Percentiles rank a stretch among this genome's conserved stretches.
These are phyloP conservation scores for Psilopogon haemacephalus DNA, from an alignment of 2,113 vertebrate species.

Conservation along the genomic window DNA sequence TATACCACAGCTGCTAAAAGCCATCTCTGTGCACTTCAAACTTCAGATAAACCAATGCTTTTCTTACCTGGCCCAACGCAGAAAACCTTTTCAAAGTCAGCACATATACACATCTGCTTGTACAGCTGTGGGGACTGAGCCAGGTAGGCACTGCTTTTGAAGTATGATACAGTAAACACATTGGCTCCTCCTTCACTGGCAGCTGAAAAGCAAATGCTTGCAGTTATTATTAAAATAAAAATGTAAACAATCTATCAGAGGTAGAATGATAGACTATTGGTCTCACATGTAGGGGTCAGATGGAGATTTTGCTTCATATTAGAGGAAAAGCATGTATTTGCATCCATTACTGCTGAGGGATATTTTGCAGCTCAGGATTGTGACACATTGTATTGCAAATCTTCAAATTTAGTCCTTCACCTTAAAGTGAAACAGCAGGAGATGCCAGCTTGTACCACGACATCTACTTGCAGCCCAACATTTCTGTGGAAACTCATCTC, in stretches of 20 bases:
- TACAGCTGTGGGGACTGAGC: slow-evolving; percentile 98
- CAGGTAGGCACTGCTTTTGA: slow-evolving; percentile 97
- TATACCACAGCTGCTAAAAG: background rate
- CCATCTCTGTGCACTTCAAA: background rate
- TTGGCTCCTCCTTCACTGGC: slow-evolving; percentile 99
- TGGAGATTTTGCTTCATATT: background rate
- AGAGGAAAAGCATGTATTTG: background rate
- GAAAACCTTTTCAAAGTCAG: slow-evolving; percentile 98
- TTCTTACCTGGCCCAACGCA: slow-evolving; percentile 93
- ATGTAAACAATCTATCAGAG: background rate
- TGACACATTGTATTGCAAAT: background rate
- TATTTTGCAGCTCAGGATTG: background rate
- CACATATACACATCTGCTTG: slow-evolving; percentile 99
- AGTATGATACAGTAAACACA: slow-evolving; percentile 98
- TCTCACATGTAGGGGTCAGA: background rate
- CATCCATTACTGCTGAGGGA: background rate
- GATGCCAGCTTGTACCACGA: background rate
- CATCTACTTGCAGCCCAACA: background rate
- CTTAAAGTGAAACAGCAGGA: background rate
- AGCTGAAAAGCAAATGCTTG: slow-evolving; percentile 79
- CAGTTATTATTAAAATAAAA: background rate
- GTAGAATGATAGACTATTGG: background rate
- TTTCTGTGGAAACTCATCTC: background rate
- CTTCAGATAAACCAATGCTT: background rate
- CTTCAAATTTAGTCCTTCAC: background rate